Evolutionary conservation across 2,797 vertebrate species (phyloP).

Genomic region (Acanthis flammea): DNA sequence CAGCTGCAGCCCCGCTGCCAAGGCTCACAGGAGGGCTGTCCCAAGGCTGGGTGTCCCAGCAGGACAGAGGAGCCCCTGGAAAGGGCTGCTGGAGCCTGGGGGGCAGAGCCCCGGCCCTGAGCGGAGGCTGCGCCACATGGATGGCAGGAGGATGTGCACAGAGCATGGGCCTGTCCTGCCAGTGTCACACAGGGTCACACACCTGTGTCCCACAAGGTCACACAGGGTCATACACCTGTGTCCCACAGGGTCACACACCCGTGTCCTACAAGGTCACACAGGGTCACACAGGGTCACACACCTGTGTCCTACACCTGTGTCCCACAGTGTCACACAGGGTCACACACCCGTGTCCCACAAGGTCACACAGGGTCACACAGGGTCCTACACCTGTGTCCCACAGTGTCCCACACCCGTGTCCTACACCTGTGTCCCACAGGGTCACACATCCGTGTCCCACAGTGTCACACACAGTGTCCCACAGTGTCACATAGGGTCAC

Average conservation of each 20-base stretch:
- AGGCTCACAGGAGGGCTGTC: background rate
- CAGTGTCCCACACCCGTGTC: background rate
- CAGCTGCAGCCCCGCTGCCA: background rate
- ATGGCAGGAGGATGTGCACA: background rate
- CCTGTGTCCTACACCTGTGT: accelerated
- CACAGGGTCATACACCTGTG: accelerated
- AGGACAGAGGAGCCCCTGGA: background rate
- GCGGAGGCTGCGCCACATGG: accelerated
- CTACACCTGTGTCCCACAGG: no score
- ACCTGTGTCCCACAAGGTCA: no score
- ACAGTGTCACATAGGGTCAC: background rate
- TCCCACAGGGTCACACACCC: background rate
- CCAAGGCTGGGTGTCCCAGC: background rate
- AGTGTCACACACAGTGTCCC: background rate
- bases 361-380: no score
- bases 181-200: background rate
- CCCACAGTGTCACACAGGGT: background rate
- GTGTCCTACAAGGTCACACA: background rate
- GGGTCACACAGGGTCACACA: background rate
- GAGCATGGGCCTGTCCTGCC: background rate
- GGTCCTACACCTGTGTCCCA: accelerated
- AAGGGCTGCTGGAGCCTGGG: background rate
- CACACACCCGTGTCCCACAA: no score
- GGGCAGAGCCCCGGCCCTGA: background rate
- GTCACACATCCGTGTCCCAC: background rate